Evolutionary conservation across 2,888 invertebrate genomes (phyloP), one percentile per base, ranked within the genome.

Genomic region (Pachydiplax longipennis): DNA sequence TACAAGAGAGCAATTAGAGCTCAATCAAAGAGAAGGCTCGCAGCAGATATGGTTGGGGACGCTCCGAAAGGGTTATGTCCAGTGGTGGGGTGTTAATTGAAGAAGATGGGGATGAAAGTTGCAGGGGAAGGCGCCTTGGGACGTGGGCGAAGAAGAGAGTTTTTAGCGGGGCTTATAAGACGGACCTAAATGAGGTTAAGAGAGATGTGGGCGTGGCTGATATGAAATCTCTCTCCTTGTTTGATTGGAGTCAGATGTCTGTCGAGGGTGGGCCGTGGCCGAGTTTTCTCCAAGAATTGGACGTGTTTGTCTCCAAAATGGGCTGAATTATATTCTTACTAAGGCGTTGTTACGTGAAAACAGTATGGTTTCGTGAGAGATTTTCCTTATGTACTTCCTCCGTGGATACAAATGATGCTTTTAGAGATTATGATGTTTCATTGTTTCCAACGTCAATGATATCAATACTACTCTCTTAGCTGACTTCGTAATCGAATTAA

Each of bases 1-100:
- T 91, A 91, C 91, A 91, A 91, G 91, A 91, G 90, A 91, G 91
- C 91, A 91, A 91, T 91, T 91, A 91, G 91, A 91, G 90, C 91
- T 91, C 91, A 91, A 91, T 91, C 91, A 91, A 90, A 90, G 91
- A 90, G 91, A 90, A 73, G 81, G 82, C 80, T 90, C 91, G 81
- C 73, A 81, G 80, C 58, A 61, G 87, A 91, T 81, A 91, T 58
- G 90, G 81, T 80, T 87, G 61, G 90, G 90, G 90, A 91, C 81
- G 65, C n/a, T 73, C 44, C 44, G 81, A 8, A 80, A 91, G 82
- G 48, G 44, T 37, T 58, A 48, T 35, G n/a, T 58, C 65, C 65
- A 61, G 61, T 48, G 80, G 53, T 80, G 83, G 65, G 58, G 91
- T 90, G 91, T 91, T 91, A 91, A 91, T 91, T 91, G 91, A 91